phyloP scores from a whole-genome alignment of 2,113 vertebrate species.

The Pungitius pungitius region DNA sequence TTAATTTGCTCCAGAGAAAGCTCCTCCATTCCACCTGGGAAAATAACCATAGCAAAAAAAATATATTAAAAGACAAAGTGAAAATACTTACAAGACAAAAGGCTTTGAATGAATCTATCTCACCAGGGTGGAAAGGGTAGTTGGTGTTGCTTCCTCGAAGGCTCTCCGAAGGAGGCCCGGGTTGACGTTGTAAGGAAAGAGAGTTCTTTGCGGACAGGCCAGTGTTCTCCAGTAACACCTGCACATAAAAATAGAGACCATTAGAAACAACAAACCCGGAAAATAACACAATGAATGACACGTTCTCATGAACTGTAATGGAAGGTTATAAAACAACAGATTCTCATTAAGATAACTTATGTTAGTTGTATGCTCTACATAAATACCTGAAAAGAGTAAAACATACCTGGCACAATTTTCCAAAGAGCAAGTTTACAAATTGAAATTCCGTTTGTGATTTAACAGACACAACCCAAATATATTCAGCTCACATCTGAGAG shows the following conservation, averaged over 20 bases:
- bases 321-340: not conserved
- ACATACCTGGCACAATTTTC: not conserved
- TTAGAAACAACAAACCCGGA: not conserved
- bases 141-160: conserved; percentile 89
- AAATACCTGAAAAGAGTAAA: conserved; percentile 1
- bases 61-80: not conserved
- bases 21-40: conserved; percentile 89
- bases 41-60: not conserved
- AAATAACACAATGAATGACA: not conserved
- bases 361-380: not conserved
- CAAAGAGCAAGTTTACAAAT: not conserved
- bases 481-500: not conserved
- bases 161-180: conserved; percentile 85
- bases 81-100: not conserved
- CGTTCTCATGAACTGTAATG: not conserved
- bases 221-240: conserved; percentile 87
- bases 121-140: conserved; percentile 90
- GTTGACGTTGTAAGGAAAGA: conserved; percentile 87
- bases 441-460: not conserved
- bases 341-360: not conserved
- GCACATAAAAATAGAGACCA: not conserved
- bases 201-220: conserved; percentile 89
- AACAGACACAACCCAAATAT: not conserved
- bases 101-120: not conserved
- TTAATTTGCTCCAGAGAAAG: conserved; percentile 87